These are phyloP conservation scores for Pipa parva DNA, from an alignment of 2,113 vertebrate genomes.

Conservation along the genomic window DNA sequence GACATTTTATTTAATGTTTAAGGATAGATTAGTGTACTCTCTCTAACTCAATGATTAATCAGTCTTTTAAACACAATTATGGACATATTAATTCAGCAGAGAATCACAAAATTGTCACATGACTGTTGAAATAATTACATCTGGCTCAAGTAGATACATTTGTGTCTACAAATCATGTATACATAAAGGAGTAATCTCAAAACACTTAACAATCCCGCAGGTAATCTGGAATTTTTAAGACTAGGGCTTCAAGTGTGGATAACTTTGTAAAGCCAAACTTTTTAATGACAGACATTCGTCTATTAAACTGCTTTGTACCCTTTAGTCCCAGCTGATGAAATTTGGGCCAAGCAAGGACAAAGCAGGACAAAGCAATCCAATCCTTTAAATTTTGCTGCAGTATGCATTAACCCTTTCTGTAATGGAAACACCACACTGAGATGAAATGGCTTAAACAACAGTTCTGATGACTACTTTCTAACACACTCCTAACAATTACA, in stretches of 20 bases:
- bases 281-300: not conserved
- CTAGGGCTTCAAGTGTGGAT: not conserved
- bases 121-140: not conserved
- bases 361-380: not conserved
- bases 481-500: too few species aligned
- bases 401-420: not conserved
- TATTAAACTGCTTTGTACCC: not conserved
- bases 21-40: too few species aligned
- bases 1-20: too few species aligned
- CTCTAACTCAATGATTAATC: not conserved
- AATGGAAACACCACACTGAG: not conserved
- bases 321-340: not conserved
- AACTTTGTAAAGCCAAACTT: not conserved
- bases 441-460: too few species aligned
- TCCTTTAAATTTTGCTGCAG: not conserved
- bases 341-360: not conserved
- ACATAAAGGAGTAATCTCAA: not conserved
- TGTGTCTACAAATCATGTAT: not conserved
- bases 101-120: not conserved
- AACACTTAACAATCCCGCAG: not conserved
- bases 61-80: not conserved
- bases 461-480: too few species aligned
- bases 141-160: not conserved
- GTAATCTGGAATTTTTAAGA: slow-evolving; percentile 1
- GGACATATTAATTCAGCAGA: not conserved